phyloP scores from a whole-genome alignment of 2,113 vertebrate species.

The Varanus salvator region DNA sequence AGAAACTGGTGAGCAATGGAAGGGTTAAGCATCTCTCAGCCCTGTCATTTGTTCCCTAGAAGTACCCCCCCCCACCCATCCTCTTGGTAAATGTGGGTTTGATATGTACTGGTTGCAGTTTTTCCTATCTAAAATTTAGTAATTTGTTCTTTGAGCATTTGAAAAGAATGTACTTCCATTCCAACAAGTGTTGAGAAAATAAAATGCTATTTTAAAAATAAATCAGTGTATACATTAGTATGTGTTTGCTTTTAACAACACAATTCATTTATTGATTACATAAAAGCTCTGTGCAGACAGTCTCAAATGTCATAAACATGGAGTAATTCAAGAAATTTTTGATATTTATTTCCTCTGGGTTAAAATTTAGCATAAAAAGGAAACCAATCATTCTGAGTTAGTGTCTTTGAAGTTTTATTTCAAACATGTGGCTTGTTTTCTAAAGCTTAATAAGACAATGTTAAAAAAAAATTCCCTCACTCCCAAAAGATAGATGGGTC shows the following conservation, averaged over 20 bases:
- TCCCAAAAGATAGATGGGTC: too few relatives aligned
- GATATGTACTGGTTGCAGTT: not conserved
- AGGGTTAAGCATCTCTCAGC: not conserved
- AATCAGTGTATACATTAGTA: not conserved
- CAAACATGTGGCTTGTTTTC: too few relatives aligned
- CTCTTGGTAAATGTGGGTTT: not conserved
- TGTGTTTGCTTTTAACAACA: not conserved
- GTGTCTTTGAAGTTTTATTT: too few relatives aligned
- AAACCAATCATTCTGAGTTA: too few relatives aligned
- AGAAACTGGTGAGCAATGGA: not conserved
- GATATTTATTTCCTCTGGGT: too few relatives aligned
- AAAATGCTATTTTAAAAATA: not conserved
- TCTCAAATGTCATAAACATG: too few relatives aligned
- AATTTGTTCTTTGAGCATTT: not conserved
- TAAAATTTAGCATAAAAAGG: too few relatives aligned
- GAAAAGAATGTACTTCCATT: not conserved
- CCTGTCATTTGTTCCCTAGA: not conserved
- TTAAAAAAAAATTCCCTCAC: too few relatives aligned
- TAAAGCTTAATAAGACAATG: too few relatives aligned
- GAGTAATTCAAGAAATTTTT: too few relatives aligned
- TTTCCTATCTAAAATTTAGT: slow-evolving; percentile 3
- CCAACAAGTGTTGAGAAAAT: not conserved
- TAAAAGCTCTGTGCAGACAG: not conserved
- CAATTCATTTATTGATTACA: not conserved
- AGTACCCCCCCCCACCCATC: not conserved